Conservation (phyloP, 2,888 invertebrate genomes). For the Ophioninae sp. region DNA sequence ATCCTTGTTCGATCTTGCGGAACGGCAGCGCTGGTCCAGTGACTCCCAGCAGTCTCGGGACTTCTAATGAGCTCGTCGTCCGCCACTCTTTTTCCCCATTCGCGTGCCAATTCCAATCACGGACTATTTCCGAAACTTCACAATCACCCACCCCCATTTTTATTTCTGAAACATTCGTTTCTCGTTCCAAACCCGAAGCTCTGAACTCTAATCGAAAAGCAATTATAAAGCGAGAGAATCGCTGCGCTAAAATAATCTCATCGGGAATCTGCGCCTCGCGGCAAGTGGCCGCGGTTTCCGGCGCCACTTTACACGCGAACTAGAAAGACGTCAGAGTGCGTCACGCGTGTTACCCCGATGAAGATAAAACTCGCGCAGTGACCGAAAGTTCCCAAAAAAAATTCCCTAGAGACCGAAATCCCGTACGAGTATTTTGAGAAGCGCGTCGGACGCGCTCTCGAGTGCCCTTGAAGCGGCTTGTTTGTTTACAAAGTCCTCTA, state of each 20-base stretch:
- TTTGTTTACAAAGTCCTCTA: background rate
- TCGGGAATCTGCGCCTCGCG: no score
- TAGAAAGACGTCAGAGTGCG: no score
- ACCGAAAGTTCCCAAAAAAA: background rate
- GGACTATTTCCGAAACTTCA: no score
- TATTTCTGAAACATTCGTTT: background rate
- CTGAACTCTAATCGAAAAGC: no score
- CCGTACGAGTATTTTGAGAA: no score
- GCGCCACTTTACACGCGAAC: no score
- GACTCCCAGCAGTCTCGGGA: conserved; percentile 55
- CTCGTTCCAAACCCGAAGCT: background rate
- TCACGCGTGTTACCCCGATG: no score
- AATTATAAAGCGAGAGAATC: background rate
- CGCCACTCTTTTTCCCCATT: background rate
- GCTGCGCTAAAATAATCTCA: no score
- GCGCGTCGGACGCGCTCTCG: background rate
- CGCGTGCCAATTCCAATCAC: background rate
- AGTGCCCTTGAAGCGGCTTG: background rate
- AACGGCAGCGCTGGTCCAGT: conserved; percentile 52
- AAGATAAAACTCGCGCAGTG: background rate
- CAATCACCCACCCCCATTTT: background rate
- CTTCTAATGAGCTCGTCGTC: conserved; percentile 43
- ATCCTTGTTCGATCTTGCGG: conserved; percentile 5
- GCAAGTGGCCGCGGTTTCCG: no score
- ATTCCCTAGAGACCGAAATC: background rate